Evolutionary conservation across 2,113 vertebrate genomes (phyloP), one percentile per base, ranked within the genome.

Genomic region (mouse (Mus musculus)): DNA sequence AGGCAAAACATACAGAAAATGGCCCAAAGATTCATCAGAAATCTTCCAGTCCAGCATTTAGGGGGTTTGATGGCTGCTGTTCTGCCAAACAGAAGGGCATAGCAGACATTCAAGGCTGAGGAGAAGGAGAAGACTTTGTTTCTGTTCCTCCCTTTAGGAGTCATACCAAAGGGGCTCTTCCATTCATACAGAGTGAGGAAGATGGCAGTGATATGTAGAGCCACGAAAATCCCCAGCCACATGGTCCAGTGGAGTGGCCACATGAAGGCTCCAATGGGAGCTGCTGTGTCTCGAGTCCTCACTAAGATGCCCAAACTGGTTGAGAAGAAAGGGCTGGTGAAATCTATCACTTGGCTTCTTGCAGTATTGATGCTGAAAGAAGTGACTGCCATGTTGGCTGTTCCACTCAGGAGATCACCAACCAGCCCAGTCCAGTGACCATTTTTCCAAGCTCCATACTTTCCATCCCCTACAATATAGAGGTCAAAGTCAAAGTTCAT

Each of bases 11-110:
- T 98, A 98, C 99, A 99, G 97, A 99, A 99, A 96, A 99, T 99
- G 94, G 99, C 99, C 99, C 99, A 99, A n/a, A 99, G 98, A 93
- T 99, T 99, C 99, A 99, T 99, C 90, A 99, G 98, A 98, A 99
- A 99, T 49, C 99, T 98, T 97, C 99, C 99, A 89, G 99, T 99
- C 99, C 99, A 99, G 96, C 99, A 99, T 97, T 99, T 99, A 2
- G 99, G 99, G 17, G 99, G 98, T 98, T 99, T 99, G 97, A 99
- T 99, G 90, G 99, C 98, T 95, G 98, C 98, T 73, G 99, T 99
- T 98, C 99, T 99, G 96, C 99, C 99, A 98, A 99, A 99, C 36
- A 99, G 97, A 93, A 99, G 99, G 0, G 99, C 98, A 6, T 99
- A 99, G 97, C 99, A 99, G 88, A 99, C 98, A 1, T 99, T 99